A percentile compares a stretch with the other conserved stretches of the same genome.
phyloP scores from a whole-genome alignment of 1,140 invertebrate species.

The Metopolophium dirhodum region DNA sequence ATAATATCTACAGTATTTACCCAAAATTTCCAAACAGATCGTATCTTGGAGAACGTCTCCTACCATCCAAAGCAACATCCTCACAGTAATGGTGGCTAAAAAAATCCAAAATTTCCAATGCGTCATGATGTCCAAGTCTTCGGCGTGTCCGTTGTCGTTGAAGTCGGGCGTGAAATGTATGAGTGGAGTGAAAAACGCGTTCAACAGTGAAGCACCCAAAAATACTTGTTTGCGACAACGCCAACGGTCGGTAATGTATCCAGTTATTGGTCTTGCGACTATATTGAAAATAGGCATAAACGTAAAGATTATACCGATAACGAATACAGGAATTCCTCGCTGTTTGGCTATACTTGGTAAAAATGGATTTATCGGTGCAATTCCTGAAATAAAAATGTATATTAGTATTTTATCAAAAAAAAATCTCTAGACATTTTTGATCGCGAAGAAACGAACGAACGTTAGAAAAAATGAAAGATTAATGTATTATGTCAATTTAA shows the following conservation, averaged over 20 bases:
- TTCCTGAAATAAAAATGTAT: background rate
- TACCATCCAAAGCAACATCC: background rate
- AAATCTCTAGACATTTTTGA: background rate
- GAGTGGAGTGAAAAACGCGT: background rate
- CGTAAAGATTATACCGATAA: background rate
- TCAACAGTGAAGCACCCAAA: background rate
- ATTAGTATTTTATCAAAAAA: background rate
- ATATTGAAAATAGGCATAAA: slow-evolving; percentile 2
- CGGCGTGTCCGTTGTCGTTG: background rate
- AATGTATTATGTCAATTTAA: too few relatives aligned
- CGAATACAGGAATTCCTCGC: background rate
- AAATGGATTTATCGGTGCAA: background rate
- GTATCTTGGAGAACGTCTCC: background rate
- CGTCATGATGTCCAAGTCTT: background rate
- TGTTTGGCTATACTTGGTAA: background rate
- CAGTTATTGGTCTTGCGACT: background rate
- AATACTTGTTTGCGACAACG: background rate
- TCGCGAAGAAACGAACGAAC: background rate
- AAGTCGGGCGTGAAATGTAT: background rate
- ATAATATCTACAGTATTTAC: background rate
- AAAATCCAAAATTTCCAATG: slow-evolving; percentile 1
- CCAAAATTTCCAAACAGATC: background rate
- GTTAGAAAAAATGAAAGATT: background rate
- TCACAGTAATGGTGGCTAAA: background rate
- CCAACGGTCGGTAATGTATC: background rate